Percentiles rank a stretch among this genome's conserved stretches.
Conservation (phyloP, 2,797 vertebrate species). For the Hypotaenidia okinawae region DNA sequence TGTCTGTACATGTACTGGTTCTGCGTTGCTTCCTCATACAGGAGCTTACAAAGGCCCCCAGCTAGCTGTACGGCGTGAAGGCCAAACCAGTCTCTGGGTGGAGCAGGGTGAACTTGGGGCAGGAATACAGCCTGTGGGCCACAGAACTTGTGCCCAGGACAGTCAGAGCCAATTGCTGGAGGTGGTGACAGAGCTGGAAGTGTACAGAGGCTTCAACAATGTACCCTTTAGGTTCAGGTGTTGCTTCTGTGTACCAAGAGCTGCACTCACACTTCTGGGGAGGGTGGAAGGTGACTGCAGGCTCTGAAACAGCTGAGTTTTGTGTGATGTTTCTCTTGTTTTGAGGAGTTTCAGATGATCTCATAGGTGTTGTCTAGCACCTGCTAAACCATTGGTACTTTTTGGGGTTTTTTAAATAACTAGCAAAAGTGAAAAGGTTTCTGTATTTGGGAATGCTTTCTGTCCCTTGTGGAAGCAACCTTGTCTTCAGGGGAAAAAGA, state of each 20-base stretch:
- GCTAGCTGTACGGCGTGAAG: accelerated
- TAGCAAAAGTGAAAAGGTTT: too few relatives aligned
- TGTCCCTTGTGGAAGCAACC: background rate
- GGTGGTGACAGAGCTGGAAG: background rate
- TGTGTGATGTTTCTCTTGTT: background rate
- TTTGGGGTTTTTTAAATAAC: background rate
- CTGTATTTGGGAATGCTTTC: background rate
- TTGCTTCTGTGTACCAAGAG: background rate
- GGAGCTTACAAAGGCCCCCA: background rate
- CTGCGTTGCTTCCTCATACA: accelerated
- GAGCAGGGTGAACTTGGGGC: background rate
- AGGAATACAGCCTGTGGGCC: background rate
- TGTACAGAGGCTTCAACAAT: background rate
- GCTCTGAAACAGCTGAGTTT: background rate
- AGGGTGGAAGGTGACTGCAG: background rate
- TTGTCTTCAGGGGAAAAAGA: background rate
- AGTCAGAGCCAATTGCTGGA: background rate
- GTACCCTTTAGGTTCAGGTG: background rate
- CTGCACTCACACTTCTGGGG: background rate
- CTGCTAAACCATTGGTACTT: background rate
- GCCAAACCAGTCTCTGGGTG: background rate
- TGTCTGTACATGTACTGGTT: background rate
- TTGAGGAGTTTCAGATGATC: background rate
- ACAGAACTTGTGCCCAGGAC: background rate
- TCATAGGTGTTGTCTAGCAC: background rate